These are phyloP conservation scores for Dione juno DNA, from an alignment of 2,888 invertebrate genomes.

Conservation along the genomic window DNA sequence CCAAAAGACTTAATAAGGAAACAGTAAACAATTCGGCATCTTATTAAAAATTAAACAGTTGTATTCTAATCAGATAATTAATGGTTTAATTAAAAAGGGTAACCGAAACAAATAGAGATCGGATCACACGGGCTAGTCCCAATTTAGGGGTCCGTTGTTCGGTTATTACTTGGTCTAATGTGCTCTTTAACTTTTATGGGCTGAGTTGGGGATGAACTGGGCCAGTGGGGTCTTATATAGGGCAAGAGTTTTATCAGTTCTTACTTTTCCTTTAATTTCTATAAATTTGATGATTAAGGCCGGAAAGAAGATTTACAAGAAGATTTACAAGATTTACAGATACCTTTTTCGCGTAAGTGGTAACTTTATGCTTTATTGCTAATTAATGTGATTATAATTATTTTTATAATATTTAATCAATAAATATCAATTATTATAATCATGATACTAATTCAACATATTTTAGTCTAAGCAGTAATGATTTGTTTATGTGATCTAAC, in stretches of 20 bases:
- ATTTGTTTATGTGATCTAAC: no score
- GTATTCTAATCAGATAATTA: slow-evolving; percentile 37
- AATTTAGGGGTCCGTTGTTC: slow-evolving; percentile 74
- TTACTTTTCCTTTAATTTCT: slow-evolving; percentile 67
- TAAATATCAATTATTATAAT: neutral
- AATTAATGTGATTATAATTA: neutral
- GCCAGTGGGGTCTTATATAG: slow-evolving; percentile 71
- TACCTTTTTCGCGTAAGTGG: slow-evolving; percentile 16
- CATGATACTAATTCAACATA: neutral
- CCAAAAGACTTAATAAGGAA: neutral
- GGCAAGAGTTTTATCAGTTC: slow-evolving; percentile 73
- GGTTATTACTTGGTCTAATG: slow-evolving; percentile 81
- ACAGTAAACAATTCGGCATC: neutral
- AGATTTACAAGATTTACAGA: no score
- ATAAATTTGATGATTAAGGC: slow-evolving; percentile 61
- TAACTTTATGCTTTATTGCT: neutral
- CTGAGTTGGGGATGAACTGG: slow-evolving; percentile 71
- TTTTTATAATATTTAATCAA: neutral
- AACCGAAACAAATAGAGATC: slow-evolving; percentile 44
- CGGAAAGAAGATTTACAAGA: no score
- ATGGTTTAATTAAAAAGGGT: slow-evolving; percentile 42
- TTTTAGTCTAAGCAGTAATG: no score
- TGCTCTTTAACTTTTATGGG: slow-evolving; percentile 82
- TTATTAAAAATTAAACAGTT: slow-evolving; percentile 29
- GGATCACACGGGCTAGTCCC: slow-evolving; percentile 43